phyloP scores from a whole-genome alignment of 2,113 vertebrate genomes.

The Symphodus melops region DNA sequence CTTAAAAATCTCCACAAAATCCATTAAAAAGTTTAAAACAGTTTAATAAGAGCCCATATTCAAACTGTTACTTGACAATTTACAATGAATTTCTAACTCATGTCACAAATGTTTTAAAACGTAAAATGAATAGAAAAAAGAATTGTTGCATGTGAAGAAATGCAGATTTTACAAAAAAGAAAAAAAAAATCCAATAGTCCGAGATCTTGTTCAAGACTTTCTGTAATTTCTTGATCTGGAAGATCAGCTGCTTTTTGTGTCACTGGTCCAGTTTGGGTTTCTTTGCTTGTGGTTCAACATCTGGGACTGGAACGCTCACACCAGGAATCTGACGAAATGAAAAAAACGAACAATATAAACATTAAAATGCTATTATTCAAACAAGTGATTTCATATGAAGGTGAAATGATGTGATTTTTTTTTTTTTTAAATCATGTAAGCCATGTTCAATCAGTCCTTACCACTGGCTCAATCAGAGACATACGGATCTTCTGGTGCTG shows the following conservation, averaged over 20 bases:
- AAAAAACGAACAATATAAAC: no score
- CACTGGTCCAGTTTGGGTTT: slow-evolving; percentile 87
- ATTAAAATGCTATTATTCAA: not conserved
- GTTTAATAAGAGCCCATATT: slow-evolving; percentile 14
- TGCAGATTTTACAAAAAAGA: no score
- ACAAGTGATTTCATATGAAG: not conserved
- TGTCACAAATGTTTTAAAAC: not conserved
- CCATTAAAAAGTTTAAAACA: not conserved
- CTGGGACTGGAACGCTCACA: slow-evolving; percentile 73
- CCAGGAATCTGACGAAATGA: slow-evolving; percentile 84
- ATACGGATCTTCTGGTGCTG: slow-evolving; percentile 99
- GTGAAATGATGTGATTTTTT: no score
- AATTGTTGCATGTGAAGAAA: not conserved
- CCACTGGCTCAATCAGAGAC: slow-evolving; percentile 92
- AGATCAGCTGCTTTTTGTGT: slow-evolving; percentile 13
- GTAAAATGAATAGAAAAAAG: not conserved
- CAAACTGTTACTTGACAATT: not conserved
- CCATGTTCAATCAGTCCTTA: slow-evolving; percentile 69
- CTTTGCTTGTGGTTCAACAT: slow-evolving; percentile 86
- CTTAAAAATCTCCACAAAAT: no score
- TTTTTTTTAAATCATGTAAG: not conserved
- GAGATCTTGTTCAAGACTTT: no score
- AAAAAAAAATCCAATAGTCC: no score
- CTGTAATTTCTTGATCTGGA: not conserved
- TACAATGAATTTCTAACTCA: not conserved